Base-by-base conservation (phyloP, 2,888 invertebrate genomes). In the Plebejus anna region DNA sequence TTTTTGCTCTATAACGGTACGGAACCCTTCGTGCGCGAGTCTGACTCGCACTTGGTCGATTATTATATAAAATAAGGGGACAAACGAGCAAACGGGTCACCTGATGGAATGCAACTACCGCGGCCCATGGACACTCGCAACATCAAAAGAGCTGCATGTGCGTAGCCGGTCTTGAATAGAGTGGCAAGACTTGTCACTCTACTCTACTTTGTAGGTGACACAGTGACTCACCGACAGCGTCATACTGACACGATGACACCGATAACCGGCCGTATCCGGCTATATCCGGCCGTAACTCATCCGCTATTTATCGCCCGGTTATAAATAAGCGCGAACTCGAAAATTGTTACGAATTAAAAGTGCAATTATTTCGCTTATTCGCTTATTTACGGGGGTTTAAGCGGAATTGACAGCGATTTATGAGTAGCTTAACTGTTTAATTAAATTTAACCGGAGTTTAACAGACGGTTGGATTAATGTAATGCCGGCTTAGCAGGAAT, bases 271-370 rank as follows among this genome's bases (percentile, higher is more conserved):
- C 70, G 47, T 9, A 11, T 47, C 47, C 16, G 38, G 16, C 1
- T 7, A 7, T 16, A 16, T 47, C 13, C 32, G 70, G 13, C 70
- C 38, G 38, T 70, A 38, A 70, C 70, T 38, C 70, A 32, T 59
- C 22, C 59, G 61, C 28, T 61, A 61, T 61, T 32, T 61, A 61
- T 32, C 61, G 38, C 70, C 70, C 16, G 9, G 38, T 70, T 38
- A 38, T 70, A 38, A 70, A 70, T 70, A 47, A 72, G 22, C 71
- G 22, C 22, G 22, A 61, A 61, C 61, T 7, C 47, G 76, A 76
- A 76, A 76, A 76, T 70, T 55, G 76, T 76, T 36, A 70, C 70
- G 70, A 76, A 76, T 70, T 47, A 70, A 70, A 76, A 76, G 66
- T 51, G 51, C 70, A 76, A 76, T 55, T 70, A 76, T 76, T 72